Base-by-base conservation (phyloP, 2,888 invertebrate species). In the Crepidodera aurea region DNA sequence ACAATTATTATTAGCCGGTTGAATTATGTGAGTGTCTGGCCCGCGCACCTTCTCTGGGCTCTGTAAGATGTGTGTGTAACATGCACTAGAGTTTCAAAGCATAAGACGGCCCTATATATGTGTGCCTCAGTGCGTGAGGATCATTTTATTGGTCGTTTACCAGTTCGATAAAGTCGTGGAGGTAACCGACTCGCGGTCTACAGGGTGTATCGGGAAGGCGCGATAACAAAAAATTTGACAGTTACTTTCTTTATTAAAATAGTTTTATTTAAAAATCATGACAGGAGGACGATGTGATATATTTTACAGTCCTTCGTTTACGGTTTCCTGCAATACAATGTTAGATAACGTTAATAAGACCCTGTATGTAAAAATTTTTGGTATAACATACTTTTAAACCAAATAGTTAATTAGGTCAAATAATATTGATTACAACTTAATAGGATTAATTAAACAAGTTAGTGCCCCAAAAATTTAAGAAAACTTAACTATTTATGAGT, bases 61-160 rank as follows among this genome's bases (percentile, higher is more conserved):
- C 25, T 63, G 34, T 57, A 60, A 66, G 64, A 64, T 71, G 69
- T 71, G 71, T 72, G 69, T 72, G 68, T 71, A 68, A 65, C 65
- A 67, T 63, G 75, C 75, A 76, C 76, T 76, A 75, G 69, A 70
- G 70, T 69, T 70, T 73, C 58, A 69, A 69, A 71, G 64, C 67
- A 67, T 70, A 71, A 72, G 72, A 72, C 70, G 71, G 71, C 69
- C 72, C 71, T 76, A 76, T 76, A 74, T 75, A 73, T 72, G 70
- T 67, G 69, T 69, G 68, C 67, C 69, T 69, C 69, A 72, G 71
- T 74, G 73, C 73, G 73, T 74, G 72, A 68, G 71, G 71, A 71
- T 71, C 60, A 55, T 62, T 62, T 69, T 68, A 69, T 71, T 67
- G 60, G 66, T 67, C 69, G 60, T 64, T 66, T 69, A 73, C 73